Conservation (phyloP, 2,113 vertebrate species). For the Chlorodrepanis virens region DNA sequence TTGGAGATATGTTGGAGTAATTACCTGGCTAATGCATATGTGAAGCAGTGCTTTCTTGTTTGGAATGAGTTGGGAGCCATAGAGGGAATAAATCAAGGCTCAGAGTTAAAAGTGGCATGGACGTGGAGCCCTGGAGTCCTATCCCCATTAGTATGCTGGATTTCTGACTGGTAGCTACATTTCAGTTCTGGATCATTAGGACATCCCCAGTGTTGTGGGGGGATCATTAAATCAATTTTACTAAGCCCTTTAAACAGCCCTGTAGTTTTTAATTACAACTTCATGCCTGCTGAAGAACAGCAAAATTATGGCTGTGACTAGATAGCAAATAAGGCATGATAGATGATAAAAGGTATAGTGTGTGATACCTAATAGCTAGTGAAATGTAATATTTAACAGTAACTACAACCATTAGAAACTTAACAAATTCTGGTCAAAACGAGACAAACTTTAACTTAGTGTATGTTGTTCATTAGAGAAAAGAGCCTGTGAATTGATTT, state of each 20-base stretch:
- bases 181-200: background rate
- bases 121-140: background rate
- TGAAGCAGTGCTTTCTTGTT: background rate
- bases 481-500: background rate
- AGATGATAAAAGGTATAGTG: background rate
- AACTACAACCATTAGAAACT: background rate
- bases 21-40: background rate
- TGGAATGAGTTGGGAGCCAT: background rate
- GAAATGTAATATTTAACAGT: background rate
- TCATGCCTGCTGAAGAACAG: background rate
- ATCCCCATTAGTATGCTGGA: background rate
- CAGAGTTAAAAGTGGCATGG: background rate
- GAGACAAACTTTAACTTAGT: background rate
- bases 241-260: slow-evolving; percentile 11
- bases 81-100: background rate
- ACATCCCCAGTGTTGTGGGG: background rate
- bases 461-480: background rate
- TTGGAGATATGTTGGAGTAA: background rate
- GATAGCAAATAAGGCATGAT: slow-evolving; percentile 2
- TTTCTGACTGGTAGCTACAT: background rate
- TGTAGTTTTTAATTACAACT: slow-evolving; percentile 26
- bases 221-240: background rate
- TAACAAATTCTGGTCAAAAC: slow-evolving; percentile 6
- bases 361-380: background rate
- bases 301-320: slow-evolving; percentile 10